A percentile compares a stretch with the other conserved stretches of the same genome.
Conservation (phyloP, 2,888 invertebrate species). For the Mythimna impura region DNA sequence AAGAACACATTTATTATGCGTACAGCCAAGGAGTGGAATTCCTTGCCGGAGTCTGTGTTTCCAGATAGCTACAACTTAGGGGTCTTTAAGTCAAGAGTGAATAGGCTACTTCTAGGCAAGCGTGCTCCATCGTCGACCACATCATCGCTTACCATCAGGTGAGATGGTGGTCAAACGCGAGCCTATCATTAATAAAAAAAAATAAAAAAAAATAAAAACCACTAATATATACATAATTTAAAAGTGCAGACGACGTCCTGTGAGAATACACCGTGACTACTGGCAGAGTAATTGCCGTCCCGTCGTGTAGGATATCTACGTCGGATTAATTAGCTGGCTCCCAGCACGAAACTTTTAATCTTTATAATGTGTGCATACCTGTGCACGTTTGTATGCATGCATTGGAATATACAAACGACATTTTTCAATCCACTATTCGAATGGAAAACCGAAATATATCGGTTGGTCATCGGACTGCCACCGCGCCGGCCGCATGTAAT, state of each 20-base stretch:
- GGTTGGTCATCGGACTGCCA: constrained; percentile 77
- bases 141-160: no score
- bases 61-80: no score
- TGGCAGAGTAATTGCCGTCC: constrained; percentile 80
- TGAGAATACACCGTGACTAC: constrained; percentile 77
- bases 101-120: no score
- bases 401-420: constrained; percentile 58
- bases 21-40: no score
- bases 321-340: constrained; percentile 82
- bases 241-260: constrained; percentile 72
- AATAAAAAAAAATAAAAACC: no score
- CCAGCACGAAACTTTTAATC: constrained; percentile 80
- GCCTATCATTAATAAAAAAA: no score
- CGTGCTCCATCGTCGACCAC: no score
- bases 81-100: no score
- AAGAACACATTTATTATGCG: no score
- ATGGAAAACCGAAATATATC: constrained; percentile 75
- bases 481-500: constrained; percentile 81
- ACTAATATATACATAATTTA: constrained; percentile 68
- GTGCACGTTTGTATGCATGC: constrained; percentile 44
- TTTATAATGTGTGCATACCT: constrained; percentile 74
- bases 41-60: no score
- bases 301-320: constrained; percentile 74
- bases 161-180: no score
- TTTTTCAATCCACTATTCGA: constrained; percentile 77